A percentile compares a stretch with the other conserved stretches of the same genome.
phyloP scores from a whole-genome alignment of 2,888 invertebrate species.

The Drosophila mettleri region DNA sequence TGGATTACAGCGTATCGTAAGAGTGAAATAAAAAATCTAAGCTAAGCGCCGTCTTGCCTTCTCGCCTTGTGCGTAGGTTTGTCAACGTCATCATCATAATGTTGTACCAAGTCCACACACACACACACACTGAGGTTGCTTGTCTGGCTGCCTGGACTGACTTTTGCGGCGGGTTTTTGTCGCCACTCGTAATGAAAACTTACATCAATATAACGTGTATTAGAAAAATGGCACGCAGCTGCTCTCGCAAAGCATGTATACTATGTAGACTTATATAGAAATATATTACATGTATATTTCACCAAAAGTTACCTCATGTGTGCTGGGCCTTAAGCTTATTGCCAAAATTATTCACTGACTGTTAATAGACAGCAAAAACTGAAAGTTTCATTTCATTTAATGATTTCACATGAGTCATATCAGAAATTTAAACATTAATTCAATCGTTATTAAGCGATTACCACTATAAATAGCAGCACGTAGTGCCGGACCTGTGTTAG shows the following conservation, averaged over 20 bases:
- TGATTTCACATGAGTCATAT: background rate
- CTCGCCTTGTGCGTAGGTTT: constrained; percentile 68
- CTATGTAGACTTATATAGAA: background rate
- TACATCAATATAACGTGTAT: constrained; percentile 71
- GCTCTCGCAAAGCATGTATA: constrained; percentile 38
- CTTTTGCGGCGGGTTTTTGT: constrained; percentile 31
- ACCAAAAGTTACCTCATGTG: constrained; percentile 31
- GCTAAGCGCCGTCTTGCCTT: constrained; percentile 56
- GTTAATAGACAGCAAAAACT: constrained; percentile 5
- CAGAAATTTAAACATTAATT: too few species aligned
- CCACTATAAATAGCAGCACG: too few species aligned
- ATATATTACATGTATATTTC: constrained; percentile 1
- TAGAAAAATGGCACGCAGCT: constrained; percentile 71
- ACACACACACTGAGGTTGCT: constrained; percentile 2
- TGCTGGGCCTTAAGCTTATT: constrained; percentile 23
- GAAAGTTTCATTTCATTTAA: constrained; percentile 6
- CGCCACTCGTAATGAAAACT: constrained; percentile 74
- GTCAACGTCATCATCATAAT: constrained; percentile 75
- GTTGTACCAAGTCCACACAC: constrained; percentile 34
- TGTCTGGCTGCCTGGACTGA: constrained; percentile 30
- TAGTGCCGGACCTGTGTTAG: too few species aligned
- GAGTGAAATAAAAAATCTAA: constrained; percentile 46
- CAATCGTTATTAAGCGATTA: too few species aligned
- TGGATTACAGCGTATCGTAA: background rate
- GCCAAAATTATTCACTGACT: constrained; percentile 14